Percentiles rank a stretch among this genome's conserved stretches.
These are phyloP conservation scores for Taxidea taxus DNA, from an alignment of 2,113 vertebrate genomes.

Conservation along the genomic window DNA sequence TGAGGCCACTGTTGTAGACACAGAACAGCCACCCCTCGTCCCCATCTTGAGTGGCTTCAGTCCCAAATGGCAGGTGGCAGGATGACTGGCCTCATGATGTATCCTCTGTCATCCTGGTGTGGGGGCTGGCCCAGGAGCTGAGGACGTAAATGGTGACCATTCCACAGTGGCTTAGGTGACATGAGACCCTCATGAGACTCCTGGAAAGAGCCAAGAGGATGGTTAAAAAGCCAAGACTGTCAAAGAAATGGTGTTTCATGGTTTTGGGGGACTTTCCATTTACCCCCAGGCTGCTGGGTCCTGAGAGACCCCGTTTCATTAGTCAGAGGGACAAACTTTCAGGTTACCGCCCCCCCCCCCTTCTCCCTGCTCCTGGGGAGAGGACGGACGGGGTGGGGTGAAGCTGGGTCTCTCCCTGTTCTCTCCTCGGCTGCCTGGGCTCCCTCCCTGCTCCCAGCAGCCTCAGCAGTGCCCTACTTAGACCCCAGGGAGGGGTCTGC, in stretches of 20 bases:
- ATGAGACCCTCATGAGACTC: neutral
- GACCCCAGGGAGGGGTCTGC: slow-evolving; percentile 24
- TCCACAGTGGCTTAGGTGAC: neutral
- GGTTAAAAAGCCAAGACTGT: neutral
- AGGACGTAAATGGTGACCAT: neutral
- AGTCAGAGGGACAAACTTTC: neutral
- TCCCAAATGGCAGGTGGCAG: neutral
- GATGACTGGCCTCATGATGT: neutral
- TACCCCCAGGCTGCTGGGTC: neutral
- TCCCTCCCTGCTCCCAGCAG: neutral
- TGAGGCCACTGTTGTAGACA: neutral
- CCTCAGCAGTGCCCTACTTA: slow-evolving; percentile 53
- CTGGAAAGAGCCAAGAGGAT: neutral
- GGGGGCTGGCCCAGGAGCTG: neutral
- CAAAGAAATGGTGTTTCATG: neutral
- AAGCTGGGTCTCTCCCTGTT: neutral
- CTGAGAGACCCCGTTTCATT: neutral
- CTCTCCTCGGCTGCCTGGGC: neutral
- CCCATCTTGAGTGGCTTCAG: neutral
- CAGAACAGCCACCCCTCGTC: neutral
- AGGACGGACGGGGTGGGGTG: neutral
- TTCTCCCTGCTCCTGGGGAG: too few species aligned
- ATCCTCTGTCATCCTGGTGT: neutral
- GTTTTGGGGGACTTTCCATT: neutral
- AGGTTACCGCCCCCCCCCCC: too few species aligned